Base-by-base conservation (phyloP, 2,888 invertebrate genomes). In the Lobophora halterata region DNA sequence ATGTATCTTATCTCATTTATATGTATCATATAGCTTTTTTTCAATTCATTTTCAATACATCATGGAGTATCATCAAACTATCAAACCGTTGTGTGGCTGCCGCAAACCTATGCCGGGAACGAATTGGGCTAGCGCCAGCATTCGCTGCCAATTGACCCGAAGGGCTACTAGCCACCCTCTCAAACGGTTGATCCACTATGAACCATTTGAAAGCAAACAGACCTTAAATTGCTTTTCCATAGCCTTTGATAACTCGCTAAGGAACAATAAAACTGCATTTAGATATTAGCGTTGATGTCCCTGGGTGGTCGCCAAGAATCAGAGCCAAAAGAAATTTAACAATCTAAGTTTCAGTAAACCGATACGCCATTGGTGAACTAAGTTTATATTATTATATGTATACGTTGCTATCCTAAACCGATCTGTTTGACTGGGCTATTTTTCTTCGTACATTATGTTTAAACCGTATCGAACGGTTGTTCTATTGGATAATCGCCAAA, bases 101-200 rank as follows among this genome's bases (percentile, higher is more conserved):
- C 64, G 58, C 57, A 62, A 46, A 58, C 48, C 71, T 71, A 55
- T 64, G 69, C 63, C 65, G 57, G 61, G 65, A 61, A 61, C 66
- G 70, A 73, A 71, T 80, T 83, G 79, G 79, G 72, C 53, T 56
- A 58, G 53, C 56, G 82, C 82, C 80, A 80, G 66, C 55, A 35
- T 54, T 48, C 45, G 46, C 59, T 76, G 80, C 78, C 79, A 82
- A 77, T 61, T 70, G 64, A 67, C 73, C 53, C 63, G 62, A 66
- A 73, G 66, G 68, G 58, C 56, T 28, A 2, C 27, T n/a, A n/a
- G 29, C 31, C 61, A 68, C 66, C 73, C 73, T 75, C 71, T 65
- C 51, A 46, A 60, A 53, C 62, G 54, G 69, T 65, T 65, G 61
- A 67, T 66, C 58, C 58, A 59, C 58, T 55, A 49, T n/a, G n/a